Evolutionary conservation across 2,113 vertebrate species (phyloP).

Genomic region (Takifugu bimaculatus): DNA sequence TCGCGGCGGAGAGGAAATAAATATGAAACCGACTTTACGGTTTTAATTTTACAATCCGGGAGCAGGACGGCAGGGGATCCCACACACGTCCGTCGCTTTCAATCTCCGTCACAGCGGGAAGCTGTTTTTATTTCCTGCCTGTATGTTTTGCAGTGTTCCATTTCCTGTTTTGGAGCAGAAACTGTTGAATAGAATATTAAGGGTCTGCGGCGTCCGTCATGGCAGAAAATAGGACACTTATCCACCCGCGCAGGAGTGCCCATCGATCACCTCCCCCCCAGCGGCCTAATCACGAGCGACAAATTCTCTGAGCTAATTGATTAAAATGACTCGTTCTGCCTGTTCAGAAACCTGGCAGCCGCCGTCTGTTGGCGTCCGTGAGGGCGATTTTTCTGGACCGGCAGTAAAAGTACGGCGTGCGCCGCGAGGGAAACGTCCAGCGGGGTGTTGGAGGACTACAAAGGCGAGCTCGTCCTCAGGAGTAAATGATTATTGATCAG

Average conservation of each 20-base stretch:
- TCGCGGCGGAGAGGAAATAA: constrained; percentile 4
- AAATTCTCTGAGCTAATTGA: constrained; percentile 42
- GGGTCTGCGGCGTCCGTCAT: constrained; percentile 22
- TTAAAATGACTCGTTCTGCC: constrained; percentile 24
- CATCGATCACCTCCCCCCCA: too few species aligned
- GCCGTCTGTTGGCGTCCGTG: background rate
- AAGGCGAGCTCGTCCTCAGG: constrained; percentile 47
- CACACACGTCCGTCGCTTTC: constrained; percentile 16
- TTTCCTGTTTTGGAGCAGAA: constrained; percentile 15
- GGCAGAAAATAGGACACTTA: constrained; percentile 7
- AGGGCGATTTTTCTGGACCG: background rate
- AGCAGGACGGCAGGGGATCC: background rate
- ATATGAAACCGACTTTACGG: constrained; percentile 26
- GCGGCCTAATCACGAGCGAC: constrained; percentile 13
- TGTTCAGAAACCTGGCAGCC: background rate
- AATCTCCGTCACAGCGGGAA: constrained; percentile 43
- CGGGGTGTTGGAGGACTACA: constrained; percentile 3
- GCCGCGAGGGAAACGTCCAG: background rate
- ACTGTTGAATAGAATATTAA: constrained; percentile 36
- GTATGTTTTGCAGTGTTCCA: constrained; percentile 19
- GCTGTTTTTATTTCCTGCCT: constrained; percentile 13
- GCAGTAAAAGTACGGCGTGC: constrained; percentile 1
- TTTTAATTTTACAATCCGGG: constrained; percentile 7
- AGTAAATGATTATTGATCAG: constrained; percentile 76
- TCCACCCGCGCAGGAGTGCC: constrained; percentile 4